These are phyloP conservation scores for Micromussa lordhowensis DNA, from an alignment of 92 coral and sea anemone genomes.

Conservation along the genomic window DNA sequence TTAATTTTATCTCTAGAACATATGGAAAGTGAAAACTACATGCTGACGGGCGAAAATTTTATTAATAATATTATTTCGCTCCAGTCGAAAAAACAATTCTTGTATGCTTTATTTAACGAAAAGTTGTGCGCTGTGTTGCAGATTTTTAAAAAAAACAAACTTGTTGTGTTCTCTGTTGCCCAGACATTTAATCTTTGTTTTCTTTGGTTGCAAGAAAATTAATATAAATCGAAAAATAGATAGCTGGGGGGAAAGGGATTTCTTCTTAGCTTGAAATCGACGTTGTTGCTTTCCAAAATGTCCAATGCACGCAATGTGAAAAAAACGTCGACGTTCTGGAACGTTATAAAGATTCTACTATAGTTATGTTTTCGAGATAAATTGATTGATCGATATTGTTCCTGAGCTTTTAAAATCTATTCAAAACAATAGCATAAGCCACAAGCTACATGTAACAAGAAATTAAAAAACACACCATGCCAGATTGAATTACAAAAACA, in stretches of 20 bases:
- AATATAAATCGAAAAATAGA: slow-evolving; percentile 14
- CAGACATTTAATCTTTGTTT: slow-evolving; percentile 1
- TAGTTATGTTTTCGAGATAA: slow-evolving; percentile 19
- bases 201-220: slow-evolving; percentile 5
- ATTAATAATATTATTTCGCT: not conserved
- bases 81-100: slow-evolving; percentile 9
- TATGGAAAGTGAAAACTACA: slow-evolving; percentile 28
- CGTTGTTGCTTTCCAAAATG: slow-evolving; percentile 2
- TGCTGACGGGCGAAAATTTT: slow-evolving; percentile 15
- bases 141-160: not conserved
- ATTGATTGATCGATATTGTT: slow-evolving; percentile 40
- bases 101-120: not conserved
- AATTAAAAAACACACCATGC: slow-evolving; percentile 50
- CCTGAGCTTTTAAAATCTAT: slow-evolving; percentile 39
- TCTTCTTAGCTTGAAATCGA: not conserved
- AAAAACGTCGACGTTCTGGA: slow-evolving; percentile 13
- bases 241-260: not conserved
- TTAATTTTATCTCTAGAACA: slow-evolving; percentile 27
- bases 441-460: slow-evolving; percentile 53
- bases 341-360: not conserved
- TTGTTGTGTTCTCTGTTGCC: slow-evolving; percentile 1
- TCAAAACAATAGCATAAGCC: slow-evolving; percentile 48
- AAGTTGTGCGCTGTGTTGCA: not conserved
- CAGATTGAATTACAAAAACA: slow-evolving; percentile 53
- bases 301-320: slow-evolving; percentile 15